phyloP scores from a whole-genome alignment of 2,888 invertebrate species.

The Eupeodes latifasciatus region DNA sequence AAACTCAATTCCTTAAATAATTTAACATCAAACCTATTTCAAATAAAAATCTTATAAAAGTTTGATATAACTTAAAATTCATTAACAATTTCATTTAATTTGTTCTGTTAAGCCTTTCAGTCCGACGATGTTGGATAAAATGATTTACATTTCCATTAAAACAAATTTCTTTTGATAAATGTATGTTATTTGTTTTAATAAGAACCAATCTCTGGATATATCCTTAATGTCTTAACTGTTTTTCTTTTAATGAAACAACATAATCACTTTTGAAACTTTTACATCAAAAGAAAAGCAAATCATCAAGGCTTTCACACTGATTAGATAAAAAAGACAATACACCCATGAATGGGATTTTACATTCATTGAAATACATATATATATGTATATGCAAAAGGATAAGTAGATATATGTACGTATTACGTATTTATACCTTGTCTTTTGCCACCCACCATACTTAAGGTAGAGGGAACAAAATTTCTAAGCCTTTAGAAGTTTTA shows the following conservation, averaged over 20 bases:
- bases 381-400: neutral
- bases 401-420: neutral
- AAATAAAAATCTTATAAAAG: too few relatives aligned
- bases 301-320: neutral
- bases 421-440: neutral
- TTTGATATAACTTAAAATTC: neutral
- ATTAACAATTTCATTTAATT: constrained; percentile 26
- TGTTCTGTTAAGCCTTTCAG: constrained; percentile 1
- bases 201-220: constrained; percentile 9
- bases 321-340: constrained; percentile 11
- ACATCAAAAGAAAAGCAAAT: constrained; percentile 62
- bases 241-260: constrained; percentile 30
- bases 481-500: constrained; percentile 18
- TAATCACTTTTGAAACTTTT: constrained; percentile 65
- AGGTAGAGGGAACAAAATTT: neutral
- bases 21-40: too few relatives aligned
- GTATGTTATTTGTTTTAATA: constrained; percentile 43
- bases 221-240: constrained; percentile 44
- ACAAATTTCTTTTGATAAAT: constrained; percentile 59
- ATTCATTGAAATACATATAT: neutral
- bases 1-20: too few relatives aligned
- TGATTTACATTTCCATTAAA: constrained; percentile 26
- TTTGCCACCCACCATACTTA: neutral
- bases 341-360: neutral
- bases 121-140: neutral